phyloP scores from a whole-genome alignment of 2,113 vertebrate species.

The Erythrocercus mccallii region DNA sequence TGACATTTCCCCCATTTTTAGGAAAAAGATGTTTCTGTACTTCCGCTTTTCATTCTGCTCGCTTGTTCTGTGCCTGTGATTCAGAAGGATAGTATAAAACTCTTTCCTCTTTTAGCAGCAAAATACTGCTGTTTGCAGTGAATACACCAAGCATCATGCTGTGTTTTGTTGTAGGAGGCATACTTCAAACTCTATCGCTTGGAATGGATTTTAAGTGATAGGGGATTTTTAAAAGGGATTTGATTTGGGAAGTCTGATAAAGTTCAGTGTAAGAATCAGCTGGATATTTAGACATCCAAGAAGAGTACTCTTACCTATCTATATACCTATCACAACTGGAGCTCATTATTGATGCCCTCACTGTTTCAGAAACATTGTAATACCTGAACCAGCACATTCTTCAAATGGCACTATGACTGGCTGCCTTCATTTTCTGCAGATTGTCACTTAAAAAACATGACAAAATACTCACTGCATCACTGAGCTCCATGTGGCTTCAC shows the following conservation, averaged over 20 bases:
- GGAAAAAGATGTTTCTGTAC: background rate
- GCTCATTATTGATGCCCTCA: constrained; percentile 23
- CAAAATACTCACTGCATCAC: background rate
- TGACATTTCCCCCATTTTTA: background rate
- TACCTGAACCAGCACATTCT: background rate
- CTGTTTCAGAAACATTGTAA: constrained; percentile 7
- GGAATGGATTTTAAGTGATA: background rate
- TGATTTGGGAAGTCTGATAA: background rate
- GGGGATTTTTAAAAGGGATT: background rate
- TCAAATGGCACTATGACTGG: background rate
- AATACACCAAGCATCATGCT: background rate
- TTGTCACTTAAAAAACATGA: background rate
- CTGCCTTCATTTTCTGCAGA: background rate
- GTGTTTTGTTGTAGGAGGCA: background rate
- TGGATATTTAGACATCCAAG: background rate
- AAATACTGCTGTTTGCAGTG: background rate
- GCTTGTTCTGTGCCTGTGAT: background rate
- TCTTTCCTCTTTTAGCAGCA: background rate
- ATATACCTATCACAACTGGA: background rate
- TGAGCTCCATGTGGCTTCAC: background rate
- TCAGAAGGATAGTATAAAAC: background rate
- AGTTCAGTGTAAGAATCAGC: background rate
- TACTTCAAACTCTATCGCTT: background rate
- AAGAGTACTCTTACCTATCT: background rate
- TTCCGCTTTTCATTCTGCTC: background rate